These are phyloP conservation scores for Syngnathus rostellatus DNA, from an alignment of 2,797 vertebrate genomes.

Conservation along the genomic window DNA sequence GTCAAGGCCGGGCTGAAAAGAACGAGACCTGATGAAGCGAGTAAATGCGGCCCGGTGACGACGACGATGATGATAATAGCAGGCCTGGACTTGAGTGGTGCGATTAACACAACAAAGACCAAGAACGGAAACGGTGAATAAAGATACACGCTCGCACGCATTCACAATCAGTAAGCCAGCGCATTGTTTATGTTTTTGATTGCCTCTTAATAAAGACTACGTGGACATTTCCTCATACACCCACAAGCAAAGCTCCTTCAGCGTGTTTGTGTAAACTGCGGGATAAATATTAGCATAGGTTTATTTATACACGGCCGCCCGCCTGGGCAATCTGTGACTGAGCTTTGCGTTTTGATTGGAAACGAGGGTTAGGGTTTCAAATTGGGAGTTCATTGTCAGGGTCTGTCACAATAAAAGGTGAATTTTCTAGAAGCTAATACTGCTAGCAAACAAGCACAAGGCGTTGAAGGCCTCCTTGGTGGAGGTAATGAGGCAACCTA, in stretches of 20 bases:
- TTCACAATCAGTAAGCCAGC: not conserved
- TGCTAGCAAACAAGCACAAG: not conserved
- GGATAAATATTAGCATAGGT: not conserved
- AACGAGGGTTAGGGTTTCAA: not conserved
- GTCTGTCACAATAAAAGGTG: too few relatives aligned
- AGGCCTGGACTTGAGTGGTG: not conserved
- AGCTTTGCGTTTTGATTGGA: too few relatives aligned
- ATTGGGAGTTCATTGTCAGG: not conserved
- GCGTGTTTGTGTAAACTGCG: not conserved
- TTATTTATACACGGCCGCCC: not conserved
- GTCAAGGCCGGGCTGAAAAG: not conserved
- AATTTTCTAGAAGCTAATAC: not conserved
- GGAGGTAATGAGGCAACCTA: not conserved
- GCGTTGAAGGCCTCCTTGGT: not conserved
- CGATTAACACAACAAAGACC: constrained; percentile 5
- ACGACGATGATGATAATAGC: not conserved
- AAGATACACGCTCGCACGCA: not conserved
- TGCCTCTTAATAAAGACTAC: not conserved
- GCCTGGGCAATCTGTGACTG: too few relatives aligned
- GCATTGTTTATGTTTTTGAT: not conserved
- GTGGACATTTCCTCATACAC: not conserved
- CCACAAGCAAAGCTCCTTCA: not conserved
- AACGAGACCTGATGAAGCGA: not conserved
- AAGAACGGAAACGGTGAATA: not conserved
- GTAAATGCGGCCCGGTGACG: not conserved